Conservation (phyloP, 2,113 vertebrate species). For the Corydoras maculifer region DNA sequence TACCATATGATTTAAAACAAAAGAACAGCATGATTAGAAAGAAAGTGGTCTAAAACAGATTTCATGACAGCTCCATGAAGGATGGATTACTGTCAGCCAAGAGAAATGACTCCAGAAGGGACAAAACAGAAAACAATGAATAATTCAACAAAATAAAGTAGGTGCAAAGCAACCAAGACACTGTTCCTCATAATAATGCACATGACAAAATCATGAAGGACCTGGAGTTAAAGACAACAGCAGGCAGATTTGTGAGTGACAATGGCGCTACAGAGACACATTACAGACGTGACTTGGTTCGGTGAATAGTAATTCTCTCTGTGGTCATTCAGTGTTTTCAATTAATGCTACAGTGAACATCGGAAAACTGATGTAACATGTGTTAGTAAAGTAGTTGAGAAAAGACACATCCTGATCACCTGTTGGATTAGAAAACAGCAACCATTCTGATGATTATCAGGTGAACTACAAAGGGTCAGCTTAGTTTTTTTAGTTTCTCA, state of each 20-base stretch:
- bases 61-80: conserved; percentile 15
- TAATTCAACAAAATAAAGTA: conserved; percentile 7
- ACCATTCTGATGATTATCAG: background rate
- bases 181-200: background rate
- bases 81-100: conserved; percentile 10
- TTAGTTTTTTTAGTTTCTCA: background rate
- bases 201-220: conserved; percentile 11
- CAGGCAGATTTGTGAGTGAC: background rate
- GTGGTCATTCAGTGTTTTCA: background rate
- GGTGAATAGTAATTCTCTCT: too few relatives aligned
- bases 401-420: background rate
- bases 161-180: background rate
- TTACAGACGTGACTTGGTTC: too few relatives aligned
- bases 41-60: conserved; percentile 27
- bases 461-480: conserved; percentile 12
- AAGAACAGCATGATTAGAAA: conserved; percentile 2
- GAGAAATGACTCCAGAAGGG: background rate
- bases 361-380: too few relatives aligned
- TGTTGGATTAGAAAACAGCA: background rate
- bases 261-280: too few relatives aligned
- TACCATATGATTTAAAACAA: background rate
- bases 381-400: background rate
- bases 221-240: conserved; percentile 15
- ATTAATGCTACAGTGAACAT: background rate
- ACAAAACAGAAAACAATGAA: background rate